Evolutionary conservation across 53 echinoderm and acorn worm genomes (phyloP).

Genomic region (Pentamera pediparva): DNA sequence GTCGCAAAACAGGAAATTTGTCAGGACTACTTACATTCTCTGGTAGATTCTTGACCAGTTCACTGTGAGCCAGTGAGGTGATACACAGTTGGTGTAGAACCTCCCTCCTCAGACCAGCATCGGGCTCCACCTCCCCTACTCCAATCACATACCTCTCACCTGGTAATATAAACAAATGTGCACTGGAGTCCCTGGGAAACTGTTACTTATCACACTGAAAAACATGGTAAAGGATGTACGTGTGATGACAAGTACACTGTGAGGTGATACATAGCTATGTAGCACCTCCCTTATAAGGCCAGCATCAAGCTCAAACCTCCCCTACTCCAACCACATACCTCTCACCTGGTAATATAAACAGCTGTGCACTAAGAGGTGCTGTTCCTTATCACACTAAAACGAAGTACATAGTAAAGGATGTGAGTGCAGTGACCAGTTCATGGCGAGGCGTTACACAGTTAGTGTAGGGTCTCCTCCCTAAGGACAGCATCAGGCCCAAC

Average conservation of each 20-base stretch:
- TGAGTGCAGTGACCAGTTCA: constrained; percentile 79
- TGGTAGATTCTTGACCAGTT: constrained; percentile 73
- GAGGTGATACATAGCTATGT: constrained; percentile 79
- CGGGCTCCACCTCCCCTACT: constrained; percentile 59
- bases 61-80: constrained; percentile 89
- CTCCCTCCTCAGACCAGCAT: constrained; percentile 70
- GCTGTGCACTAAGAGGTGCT: too few species aligned
- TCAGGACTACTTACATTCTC: constrained; percentile 69
- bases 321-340: constrained; percentile 77
- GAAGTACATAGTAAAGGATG: too few species aligned
- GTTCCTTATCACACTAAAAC: too few species aligned
- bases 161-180: constrained; percentile 5
- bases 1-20: neutral
- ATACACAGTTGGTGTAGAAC: constrained; percentile 91
- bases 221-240: too few species aligned
- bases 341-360: constrained; percentile 48
- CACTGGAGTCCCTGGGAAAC: too few species aligned
- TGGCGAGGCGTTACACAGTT: constrained; percentile 82
- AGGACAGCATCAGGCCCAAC: constrained; percentile 60
- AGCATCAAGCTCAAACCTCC: constrained; percentile 54
- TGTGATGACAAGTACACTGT: constrained; percentile 88
- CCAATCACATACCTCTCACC: constrained; percentile 84
- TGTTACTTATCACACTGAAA: too few species aligned
- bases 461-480: constrained; percentile 75
- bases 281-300: constrained; percentile 79